Evolutionary conservation across 2,113 vertebrate genomes (phyloP).

Genomic region (Gallinago media): DNA sequence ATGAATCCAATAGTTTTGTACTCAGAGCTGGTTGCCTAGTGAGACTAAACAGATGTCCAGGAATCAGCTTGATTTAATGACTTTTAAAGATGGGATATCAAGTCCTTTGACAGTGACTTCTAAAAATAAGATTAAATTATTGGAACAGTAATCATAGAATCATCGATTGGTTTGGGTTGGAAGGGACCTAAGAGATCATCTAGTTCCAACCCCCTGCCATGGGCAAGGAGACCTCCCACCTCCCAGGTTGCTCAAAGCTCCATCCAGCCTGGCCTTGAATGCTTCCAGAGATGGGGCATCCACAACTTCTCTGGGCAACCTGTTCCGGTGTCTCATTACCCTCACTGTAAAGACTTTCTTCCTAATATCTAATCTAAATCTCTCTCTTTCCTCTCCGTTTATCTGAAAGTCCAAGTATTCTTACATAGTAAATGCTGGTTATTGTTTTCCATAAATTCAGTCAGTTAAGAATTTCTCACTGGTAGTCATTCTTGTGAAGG

Average conservation of each 20-base stretch:
- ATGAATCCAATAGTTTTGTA: not conserved
- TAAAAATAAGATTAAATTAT: not conserved
- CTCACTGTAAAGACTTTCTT: no score
- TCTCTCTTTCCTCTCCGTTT: not conserved
- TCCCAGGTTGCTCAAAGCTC: no score
- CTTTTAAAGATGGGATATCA: not conserved
- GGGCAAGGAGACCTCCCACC: no score
- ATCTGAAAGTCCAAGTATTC: not conserved
- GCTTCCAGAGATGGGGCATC: no score
- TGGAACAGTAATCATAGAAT: not conserved
- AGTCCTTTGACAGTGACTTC: not conserved
- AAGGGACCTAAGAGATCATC: no score
- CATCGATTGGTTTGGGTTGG: no score
- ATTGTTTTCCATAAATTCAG: not conserved
- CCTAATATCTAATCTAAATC: no score
- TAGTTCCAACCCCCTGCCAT: no score
- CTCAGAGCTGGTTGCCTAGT: slow-evolving; percentile 3
- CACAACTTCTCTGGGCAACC: no score
- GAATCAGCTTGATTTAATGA: not conserved
- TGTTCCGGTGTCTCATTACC: no score
- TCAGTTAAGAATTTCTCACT: not conserved
- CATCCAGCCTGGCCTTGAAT: no score
- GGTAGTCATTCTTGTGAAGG: not conserved
- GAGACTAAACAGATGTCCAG: not conserved
- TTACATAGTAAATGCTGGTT: not conserved